Base-by-base conservation (phyloP, 2,797 vertebrate species). In the Gallinago nigripennis region DNA sequence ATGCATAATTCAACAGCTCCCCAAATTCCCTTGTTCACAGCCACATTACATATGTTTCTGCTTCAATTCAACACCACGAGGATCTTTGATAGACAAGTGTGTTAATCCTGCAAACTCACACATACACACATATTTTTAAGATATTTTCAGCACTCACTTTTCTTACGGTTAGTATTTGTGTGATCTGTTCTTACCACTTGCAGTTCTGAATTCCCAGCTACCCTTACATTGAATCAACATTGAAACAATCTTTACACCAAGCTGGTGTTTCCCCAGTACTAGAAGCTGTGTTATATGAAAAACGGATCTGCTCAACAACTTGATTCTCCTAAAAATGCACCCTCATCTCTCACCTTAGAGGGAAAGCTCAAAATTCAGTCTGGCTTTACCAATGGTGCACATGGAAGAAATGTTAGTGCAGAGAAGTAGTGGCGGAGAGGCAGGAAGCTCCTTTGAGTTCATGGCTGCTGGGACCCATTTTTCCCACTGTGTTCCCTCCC, bases 1-100 rank as follows among this genome's bases (percentile, higher is more conserved):
- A 95, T 81, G 30, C 30, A 75, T 77, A 63, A 94, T 83, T 96
- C 70, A 92, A 63, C 68, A 92, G 56, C 65, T 96, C 61, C 81
- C 71, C 71, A 83, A 84, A 90, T 27, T 14, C 54, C 54, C 73
- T 51, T 56, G 11, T 41, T 89, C 75, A 60, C 86, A 89, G 70
- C 30, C 75, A 93, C 83, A 2, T 66, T 80, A 20, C 82, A 48
- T 54, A 56, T 82, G 81, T 73, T 85, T 86, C 82, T 95, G 43
- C 37, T 77, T 58, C 54, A 43, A 18, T 70, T 88, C 85, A 89
- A 25, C 89, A 82, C 70, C 51, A 51, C 0, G 5, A 85, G 56
- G 35, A 94, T 76, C 78, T 80, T 16, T 89, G 92, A 82, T 8
- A 95, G 92, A 95, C 91, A 95, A 87, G 51, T 1, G 3, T 58